A percentile compares a stretch with the other conserved stretches of the same genome.
These are phyloP conservation scores for Periophthalmodon schlosseri DNA, from an alignment of 2,113 vertebrate genomes.

Conservation along the genomic window DNA sequence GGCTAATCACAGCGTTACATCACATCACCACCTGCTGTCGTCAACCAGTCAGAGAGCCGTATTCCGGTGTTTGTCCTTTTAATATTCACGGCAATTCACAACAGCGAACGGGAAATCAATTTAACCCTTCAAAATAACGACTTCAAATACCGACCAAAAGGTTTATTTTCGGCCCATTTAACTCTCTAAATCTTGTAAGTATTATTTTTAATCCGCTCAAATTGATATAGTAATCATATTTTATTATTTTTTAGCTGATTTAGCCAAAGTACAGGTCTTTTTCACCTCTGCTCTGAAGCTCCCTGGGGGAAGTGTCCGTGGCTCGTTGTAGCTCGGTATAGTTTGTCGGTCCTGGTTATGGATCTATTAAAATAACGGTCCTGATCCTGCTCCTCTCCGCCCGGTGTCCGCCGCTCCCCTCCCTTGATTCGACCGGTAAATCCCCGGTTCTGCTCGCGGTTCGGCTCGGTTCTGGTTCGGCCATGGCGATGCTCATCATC, in stretches of 20 bases:
- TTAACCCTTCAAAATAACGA: not conserved
- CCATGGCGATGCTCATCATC: constrained; percentile 32
- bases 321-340: not conserved
- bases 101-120: too few relatives aligned
- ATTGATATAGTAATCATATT: not conserved
- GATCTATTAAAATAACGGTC: not conserved
- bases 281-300: not conserved
- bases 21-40: constrained; percentile 8
- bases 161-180: not conserved
- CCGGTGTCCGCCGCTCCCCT: not conserved
- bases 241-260: not conserved
- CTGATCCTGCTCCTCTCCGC: not conserved
- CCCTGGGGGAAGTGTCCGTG: not conserved
- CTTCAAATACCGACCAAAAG: too few relatives aligned
- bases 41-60: constrained; percentile 43
- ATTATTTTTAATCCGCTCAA: not conserved
- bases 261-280: not conserved
- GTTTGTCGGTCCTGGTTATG: not conserved
- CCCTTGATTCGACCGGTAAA: not conserved
- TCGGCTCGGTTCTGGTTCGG: not conserved
- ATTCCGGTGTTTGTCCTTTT: constrained; percentile 13
- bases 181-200: not conserved
- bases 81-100: constrained; percentile 13
- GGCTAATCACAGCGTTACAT: constrained; percentile 49
- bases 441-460: not conserved